phyloP scores from a whole-genome alignment of 2,113 vertebrate species.

The Seriola dumerili region DNA sequence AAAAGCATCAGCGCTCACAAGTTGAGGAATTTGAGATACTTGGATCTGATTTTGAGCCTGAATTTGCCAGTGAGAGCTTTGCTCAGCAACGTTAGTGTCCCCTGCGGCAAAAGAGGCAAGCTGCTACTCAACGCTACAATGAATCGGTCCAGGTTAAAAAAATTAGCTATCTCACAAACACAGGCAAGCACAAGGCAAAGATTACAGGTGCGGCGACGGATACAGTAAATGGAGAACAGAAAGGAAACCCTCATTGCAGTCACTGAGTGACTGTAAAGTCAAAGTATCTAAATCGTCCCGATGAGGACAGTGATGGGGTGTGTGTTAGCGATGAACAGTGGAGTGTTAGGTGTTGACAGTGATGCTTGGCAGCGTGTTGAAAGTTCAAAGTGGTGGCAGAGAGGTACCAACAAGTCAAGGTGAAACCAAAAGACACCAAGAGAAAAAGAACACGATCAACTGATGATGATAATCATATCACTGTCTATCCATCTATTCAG shows the following conservation, averaged over 20 bases:
- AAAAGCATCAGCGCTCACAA: not conserved
- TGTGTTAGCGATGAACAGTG: slow-evolving; percentile 24
- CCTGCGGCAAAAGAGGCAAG: slow-evolving; percentile 53
- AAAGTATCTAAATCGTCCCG: not conserved
- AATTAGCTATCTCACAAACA: slow-evolving; percentile 55
- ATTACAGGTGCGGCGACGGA: slow-evolving; percentile 18
- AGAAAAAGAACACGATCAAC: not conserved
- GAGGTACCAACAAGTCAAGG: not conserved
- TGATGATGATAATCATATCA: not conserved
- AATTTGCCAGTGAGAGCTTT: slow-evolving; percentile 52
- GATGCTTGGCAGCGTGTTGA: slow-evolving; percentile 6
- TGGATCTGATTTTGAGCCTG: not conserved
- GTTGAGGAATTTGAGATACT: not conserved
- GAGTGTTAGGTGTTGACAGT: slow-evolving; percentile 2
- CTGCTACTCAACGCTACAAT: slow-evolving; percentile 34
- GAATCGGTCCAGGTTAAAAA: slow-evolving; percentile 18
- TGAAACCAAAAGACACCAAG: slow-evolving; percentile 10
- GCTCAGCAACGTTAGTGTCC: slow-evolving; percentile 50
- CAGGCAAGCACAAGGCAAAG: slow-evolving; percentile 39
- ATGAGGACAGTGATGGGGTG: slow-evolving; percentile 28
- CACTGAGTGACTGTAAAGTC: not conserved
- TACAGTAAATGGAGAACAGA: slow-evolving; percentile 30
- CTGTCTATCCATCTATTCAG: slow-evolving; percentile 21
- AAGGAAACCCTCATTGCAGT: slow-evolving; percentile 6
- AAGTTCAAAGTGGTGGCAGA: slow-evolving; percentile 27